Evolutionary conservation across 2,113 vertebrate species (phyloP).

Genomic region (Ceyx melanurus): DNA sequence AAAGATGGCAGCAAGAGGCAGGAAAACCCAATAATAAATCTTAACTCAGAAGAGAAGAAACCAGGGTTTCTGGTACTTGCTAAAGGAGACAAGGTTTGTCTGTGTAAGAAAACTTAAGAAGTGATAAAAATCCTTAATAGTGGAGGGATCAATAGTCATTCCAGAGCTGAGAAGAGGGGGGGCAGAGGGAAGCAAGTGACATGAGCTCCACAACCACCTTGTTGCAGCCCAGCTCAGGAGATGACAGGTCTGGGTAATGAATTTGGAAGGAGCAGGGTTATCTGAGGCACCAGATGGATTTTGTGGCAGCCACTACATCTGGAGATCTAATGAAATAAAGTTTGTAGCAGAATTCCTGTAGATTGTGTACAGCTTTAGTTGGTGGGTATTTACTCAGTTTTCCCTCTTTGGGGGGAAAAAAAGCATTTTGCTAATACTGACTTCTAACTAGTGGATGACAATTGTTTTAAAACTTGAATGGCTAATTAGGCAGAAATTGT

Average conservation of each 20-base stretch:
- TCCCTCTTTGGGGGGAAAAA: not conserved
- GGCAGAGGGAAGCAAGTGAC: not conserved
- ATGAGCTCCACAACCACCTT: not conserved
- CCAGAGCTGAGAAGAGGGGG: not conserved
- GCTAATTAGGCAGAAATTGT: not conserved
- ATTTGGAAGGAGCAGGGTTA: not conserved
- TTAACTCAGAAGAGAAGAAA: not conserved
- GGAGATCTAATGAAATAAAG: not conserved
- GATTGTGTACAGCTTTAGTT: not conserved
- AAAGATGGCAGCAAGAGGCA: not conserved
- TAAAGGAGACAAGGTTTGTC: not conserved
- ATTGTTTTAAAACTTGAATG: not conserved
- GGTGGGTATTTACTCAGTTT: not conserved
- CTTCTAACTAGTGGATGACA: not conserved
- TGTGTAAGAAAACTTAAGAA: not conserved
- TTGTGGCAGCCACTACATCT: not conserved
- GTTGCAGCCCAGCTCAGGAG: not conserved
- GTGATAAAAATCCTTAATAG: not conserved
- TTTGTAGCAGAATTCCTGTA: not conserved
- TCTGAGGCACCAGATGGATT: not conserved
- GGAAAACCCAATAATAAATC: accelerated
- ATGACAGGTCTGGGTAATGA: accelerated
- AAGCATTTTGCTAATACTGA: not conserved
- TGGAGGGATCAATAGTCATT: not conserved
- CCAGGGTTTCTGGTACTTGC: not conserved